Evolutionary conservation across 2,113 vertebrate genomes (phyloP).

Genomic region (Grantiella picta): DNA sequence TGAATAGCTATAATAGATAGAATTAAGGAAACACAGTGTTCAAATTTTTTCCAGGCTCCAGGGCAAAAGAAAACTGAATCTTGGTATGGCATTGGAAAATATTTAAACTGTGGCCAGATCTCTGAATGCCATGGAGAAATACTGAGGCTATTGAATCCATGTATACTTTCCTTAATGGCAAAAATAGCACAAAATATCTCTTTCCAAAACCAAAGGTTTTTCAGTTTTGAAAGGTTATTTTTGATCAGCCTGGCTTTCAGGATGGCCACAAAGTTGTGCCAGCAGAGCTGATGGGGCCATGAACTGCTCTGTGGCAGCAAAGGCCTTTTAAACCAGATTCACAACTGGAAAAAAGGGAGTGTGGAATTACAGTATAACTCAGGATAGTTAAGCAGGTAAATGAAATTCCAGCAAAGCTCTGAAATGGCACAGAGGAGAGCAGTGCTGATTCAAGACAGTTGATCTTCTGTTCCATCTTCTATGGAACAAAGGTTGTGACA

Average conservation of each 20-base stretch:
- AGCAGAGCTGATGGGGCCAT: background rate
- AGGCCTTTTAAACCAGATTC: background rate
- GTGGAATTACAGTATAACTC: background rate
- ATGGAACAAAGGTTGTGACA: background rate
- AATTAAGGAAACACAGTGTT: background rate
- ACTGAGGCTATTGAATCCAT: background rate
- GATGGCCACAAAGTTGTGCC: background rate
- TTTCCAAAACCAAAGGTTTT: background rate
- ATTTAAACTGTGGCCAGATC: background rate
- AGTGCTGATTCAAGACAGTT: background rate
- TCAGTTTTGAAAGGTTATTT: background rate
- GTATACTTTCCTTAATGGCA: background rate
- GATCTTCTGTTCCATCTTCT: no score
- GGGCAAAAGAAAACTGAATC: background rate
- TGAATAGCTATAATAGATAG: background rate
- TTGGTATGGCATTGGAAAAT: background rate
- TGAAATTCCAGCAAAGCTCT: background rate
- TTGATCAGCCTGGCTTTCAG: background rate
- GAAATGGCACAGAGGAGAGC: background rate
- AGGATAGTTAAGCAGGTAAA: background rate
- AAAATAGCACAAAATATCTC: background rate
- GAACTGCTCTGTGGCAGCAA: background rate
- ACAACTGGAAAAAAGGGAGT: background rate
- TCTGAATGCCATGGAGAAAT: background rate
- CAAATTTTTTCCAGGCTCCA: background rate